phyloP scores from a whole-genome alignment of 2,113 vertebrate species.

The Gallinago undulata region DNA sequence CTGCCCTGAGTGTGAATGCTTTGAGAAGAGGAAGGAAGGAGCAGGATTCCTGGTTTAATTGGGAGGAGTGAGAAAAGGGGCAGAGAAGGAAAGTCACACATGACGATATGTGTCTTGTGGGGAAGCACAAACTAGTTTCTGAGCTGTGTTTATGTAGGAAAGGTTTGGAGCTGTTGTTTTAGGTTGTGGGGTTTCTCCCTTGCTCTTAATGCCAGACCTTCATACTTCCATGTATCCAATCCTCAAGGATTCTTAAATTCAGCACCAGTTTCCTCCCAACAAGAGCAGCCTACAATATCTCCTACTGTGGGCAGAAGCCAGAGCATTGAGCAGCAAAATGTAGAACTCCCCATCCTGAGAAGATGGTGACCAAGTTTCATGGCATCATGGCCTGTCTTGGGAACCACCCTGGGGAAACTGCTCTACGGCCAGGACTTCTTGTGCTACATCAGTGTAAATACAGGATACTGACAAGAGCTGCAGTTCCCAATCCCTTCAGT shows the following conservation, averaged over 20 bases:
- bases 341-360: neutral
- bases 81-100: neutral
- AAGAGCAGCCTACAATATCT: rapidly evolving
- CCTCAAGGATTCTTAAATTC: neutral
- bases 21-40: neutral
- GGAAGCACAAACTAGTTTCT: neutral
- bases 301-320: neutral
- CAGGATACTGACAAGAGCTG: neutral
- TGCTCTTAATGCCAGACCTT: neutral
- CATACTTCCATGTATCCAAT: neutral
- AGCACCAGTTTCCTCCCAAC: neutral
- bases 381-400: neutral
- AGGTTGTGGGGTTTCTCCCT: neutral
- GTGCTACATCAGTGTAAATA: neutral
- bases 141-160: neutral
- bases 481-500: neutral
- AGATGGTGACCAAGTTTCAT: neutral
- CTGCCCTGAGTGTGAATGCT: neutral
- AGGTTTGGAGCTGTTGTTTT: neutral
- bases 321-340: neutral
- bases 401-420: neutral
- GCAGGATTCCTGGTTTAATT: neutral
- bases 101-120: neutral
- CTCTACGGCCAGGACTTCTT: neutral
- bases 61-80: neutral